phyloP scores from a whole-genome alignment of 2,113 vertebrate genomes.

The Podocnemis expansa region DNA sequence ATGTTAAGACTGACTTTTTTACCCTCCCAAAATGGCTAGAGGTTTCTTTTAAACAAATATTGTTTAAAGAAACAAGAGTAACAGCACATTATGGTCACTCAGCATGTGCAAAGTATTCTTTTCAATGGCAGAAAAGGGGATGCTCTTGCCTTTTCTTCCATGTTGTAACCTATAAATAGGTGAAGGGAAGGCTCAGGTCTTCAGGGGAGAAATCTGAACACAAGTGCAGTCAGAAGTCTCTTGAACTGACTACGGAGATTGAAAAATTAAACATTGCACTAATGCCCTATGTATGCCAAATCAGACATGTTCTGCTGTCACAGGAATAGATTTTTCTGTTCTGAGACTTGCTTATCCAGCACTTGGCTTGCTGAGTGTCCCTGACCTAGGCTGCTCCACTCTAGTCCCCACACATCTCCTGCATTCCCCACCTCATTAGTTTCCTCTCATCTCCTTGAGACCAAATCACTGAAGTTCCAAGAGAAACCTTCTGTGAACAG shows the following conservation, averaged over 20 bases:
- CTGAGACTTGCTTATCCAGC: not conserved
- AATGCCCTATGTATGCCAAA: not conserved
- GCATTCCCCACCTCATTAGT: not conserved
- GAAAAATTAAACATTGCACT: too few species aligned
- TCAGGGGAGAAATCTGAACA: not conserved
- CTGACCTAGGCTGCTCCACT: too few species aligned
- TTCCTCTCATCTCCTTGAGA: not conserved
- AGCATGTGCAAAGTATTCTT: not conserved
- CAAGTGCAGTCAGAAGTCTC: too few species aligned
- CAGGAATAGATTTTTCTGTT: not conserved
- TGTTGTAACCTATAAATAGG: not conserved
- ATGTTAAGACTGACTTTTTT: not conserved
- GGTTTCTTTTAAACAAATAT: not conserved
- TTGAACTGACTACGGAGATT: not conserved
- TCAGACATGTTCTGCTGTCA: not conserved
- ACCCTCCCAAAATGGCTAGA: slow-evolving; percentile 12
- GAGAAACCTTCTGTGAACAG: too few species aligned
- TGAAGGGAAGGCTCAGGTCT: not conserved
- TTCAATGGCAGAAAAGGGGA: not conserved
- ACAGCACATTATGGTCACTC: not conserved
- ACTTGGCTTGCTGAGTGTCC: too few species aligned
- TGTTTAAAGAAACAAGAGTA: not conserved
- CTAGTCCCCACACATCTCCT: not conserved
- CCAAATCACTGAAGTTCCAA: not conserved
- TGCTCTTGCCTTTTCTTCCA: not conserved